Conservation (phyloP, 2,888 invertebrate genomes). For the Cinara cedri region DNA sequence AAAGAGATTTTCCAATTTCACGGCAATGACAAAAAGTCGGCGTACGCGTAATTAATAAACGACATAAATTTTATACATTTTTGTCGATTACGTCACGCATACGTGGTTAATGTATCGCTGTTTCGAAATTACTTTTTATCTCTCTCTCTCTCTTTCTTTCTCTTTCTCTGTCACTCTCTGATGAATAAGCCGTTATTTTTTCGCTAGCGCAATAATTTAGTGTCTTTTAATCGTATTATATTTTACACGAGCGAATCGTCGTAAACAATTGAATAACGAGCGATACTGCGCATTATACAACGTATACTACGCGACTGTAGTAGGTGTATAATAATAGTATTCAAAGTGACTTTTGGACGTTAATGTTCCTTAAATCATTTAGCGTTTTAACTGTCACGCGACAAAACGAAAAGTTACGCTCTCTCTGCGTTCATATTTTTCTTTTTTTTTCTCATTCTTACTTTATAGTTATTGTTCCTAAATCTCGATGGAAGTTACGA, state of each 20-base stretch:
- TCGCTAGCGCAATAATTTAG: neutral
- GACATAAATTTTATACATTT: too few species aligned
- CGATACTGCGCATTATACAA: neutral
- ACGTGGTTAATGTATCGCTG: too few species aligned
- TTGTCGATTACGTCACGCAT: too few species aligned
- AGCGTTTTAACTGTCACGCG: conserved; percentile 31
- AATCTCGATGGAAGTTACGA: conserved; percentile 26
- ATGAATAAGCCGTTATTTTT: too few species aligned
- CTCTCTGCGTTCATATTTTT: neutral
- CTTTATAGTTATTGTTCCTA: conserved; percentile 32
- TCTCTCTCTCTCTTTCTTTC: too few species aligned
- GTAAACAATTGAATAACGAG: conserved; percentile 1
- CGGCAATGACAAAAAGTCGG: too few species aligned
- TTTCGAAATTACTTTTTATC: too few species aligned
- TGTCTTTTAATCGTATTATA: neutral
- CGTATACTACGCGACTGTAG: too few species aligned
- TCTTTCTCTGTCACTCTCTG: too few species aligned
- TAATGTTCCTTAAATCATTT: conserved; percentile 32
- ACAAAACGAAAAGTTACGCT: conserved; percentile 35
- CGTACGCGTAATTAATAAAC: too few species aligned
- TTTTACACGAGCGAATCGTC: too few species aligned
- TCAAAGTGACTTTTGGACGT: neutral
- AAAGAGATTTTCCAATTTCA: too few species aligned
- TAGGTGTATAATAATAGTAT: neutral
- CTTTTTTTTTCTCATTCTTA: conserved; percentile 34